phyloP scores from a whole-genome alignment of 2,113 vertebrate species.

The Corythornis madagascariensis region DNA sequence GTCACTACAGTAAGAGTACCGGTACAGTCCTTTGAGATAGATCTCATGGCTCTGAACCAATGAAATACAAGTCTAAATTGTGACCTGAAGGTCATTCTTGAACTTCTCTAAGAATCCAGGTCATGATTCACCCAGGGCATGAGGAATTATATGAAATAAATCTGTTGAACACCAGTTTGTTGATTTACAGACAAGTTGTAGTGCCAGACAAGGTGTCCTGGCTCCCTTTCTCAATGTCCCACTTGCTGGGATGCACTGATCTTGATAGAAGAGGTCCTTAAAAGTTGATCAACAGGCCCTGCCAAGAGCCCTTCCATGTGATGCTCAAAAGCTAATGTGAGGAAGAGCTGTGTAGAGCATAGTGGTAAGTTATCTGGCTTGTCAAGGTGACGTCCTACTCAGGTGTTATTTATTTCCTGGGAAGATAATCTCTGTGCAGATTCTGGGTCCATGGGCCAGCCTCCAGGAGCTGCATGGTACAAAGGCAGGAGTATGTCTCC shows the following conservation, averaged over 20 bases:
- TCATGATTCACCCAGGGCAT: accelerated
- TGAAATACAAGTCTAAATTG: not conserved
- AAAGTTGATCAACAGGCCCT: not conserved
- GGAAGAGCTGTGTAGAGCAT: not conserved
- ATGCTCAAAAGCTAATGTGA: not conserved
- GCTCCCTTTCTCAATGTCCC: too few relatives aligned
- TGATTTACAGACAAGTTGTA: not conserved
- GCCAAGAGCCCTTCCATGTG: not conserved
- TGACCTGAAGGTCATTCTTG: not conserved
- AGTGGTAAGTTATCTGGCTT: not conserved
- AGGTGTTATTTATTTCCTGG: not conserved
- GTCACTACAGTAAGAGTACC: not conserved
- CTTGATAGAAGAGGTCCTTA: too few relatives aligned
- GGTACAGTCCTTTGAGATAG: not conserved
- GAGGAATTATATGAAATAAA: not conserved
- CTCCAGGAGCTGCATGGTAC: not conserved
- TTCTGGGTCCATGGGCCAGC: not conserved
- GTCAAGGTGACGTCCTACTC: accelerated
- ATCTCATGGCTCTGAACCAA: not conserved
- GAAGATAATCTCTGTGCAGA: not conserved
- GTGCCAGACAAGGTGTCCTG: too few relatives aligned
- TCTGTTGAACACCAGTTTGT: not conserved
- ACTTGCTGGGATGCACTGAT: too few relatives aligned
- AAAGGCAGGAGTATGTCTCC: not conserved
- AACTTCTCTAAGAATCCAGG: not conserved